A percentile compares a stretch with the other conserved stretches of the same genome.
Conservation (phyloP, 2,797 vertebrate genomes). For the Eurystomus glaucurus region DNA sequence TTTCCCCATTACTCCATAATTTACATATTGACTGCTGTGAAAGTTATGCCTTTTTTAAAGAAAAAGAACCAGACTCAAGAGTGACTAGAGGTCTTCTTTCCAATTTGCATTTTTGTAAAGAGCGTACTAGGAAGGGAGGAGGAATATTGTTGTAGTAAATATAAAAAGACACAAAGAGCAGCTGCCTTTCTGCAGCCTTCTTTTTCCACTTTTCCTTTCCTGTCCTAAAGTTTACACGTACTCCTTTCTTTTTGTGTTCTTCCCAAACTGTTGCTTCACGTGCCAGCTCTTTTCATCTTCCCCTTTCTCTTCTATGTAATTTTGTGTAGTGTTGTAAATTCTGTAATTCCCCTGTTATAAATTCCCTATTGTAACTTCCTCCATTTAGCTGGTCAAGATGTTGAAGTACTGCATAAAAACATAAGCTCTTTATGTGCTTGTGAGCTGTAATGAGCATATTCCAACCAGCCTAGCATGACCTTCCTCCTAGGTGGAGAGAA, state of each 20-base stretch:
- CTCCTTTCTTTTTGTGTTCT: neutral
- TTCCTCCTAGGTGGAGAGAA: neutral
- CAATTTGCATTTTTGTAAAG: neutral
- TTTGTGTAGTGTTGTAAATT: neutral
- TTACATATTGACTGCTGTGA: neutral
- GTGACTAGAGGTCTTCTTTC: neutral
- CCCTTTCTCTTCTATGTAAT: neutral
- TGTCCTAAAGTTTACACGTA: neutral
- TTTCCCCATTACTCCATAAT: neutral
- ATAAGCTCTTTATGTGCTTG: neutral
- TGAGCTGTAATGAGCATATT: neutral
- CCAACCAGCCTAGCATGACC: neutral
- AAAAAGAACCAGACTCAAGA: neutral
- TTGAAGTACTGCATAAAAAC: neutral
- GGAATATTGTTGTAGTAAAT: neutral
- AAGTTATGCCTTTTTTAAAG: neutral
- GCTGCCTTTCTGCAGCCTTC: neutral
- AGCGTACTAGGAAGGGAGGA: rapidly evolving
- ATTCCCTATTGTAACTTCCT: neutral
- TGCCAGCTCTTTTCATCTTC: neutral
- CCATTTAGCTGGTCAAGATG: neutral
- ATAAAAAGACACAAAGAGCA: neutral
- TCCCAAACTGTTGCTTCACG: neutral
- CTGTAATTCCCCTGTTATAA: neutral
- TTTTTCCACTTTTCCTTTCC: neutral